Conservation (phyloP, 2,797 vertebrate genomes). For the Triplophysa yarkandensis region DNA sequence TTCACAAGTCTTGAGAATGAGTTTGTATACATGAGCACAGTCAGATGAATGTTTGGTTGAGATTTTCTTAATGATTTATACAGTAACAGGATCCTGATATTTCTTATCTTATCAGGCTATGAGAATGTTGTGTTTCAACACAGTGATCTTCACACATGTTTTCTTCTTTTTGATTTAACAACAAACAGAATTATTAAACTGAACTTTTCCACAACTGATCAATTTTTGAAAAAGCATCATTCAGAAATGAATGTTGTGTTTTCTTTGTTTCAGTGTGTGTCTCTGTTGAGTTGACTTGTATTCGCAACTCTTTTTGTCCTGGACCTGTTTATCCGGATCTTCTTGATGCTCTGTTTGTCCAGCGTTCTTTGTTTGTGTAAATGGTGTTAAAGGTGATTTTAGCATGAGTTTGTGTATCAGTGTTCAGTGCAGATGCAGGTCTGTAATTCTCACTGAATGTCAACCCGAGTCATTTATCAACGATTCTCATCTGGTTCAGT, state of each 20-base stretch:
- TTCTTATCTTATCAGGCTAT: not conserved
- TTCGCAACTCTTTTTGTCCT: not conserved
- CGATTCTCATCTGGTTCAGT: conserved; percentile 2
- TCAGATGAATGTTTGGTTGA: not conserved
- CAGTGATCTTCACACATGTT: not conserved
- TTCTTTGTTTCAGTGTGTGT: not conserved
- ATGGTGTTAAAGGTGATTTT: conserved; percentile 15
- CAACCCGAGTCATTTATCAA: conserved; percentile 28
- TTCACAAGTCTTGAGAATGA: not conserved
- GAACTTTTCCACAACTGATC: too few species aligned
- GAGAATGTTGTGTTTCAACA: not conserved
- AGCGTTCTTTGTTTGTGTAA: not conserved
- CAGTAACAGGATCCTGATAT: not conserved
- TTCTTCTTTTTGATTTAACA: not conserved
- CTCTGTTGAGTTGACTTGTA: not conserved
- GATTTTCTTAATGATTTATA: not conserved
- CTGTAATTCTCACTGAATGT: conserved; percentile 8
- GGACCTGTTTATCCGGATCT: conserved; percentile 30
- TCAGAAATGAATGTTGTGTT: too few species aligned
- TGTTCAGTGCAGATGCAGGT: not conserved
- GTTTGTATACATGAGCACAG: too few species aligned
- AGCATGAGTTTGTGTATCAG: conserved; percentile 11
- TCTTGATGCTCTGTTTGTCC: conserved; percentile 1
- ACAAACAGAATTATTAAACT: too few species aligned
- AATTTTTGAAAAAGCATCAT: too few species aligned